A percentile compares a stretch with the other conserved stretches of the same genome.
phyloP scores from a whole-genome alignment of 2,113 vertebrate genomes.

The Tetrao urogallus region DNA sequence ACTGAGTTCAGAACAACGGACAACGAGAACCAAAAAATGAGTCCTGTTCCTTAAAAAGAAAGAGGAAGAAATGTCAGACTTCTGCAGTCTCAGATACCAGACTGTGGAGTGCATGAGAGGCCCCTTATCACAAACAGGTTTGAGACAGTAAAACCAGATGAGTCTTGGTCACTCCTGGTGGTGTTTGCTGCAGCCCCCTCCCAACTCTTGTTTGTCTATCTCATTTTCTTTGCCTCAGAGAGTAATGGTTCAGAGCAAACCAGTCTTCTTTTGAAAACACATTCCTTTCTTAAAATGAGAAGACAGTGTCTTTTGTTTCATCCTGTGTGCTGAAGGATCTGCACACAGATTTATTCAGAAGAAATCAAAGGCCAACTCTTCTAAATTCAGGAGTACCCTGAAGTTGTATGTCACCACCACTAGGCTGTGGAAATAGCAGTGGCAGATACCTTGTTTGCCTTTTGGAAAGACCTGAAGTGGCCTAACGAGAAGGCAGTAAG shows the following conservation, averaged over 20 bases:
- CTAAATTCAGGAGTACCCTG: not conserved
- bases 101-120: not conserved
- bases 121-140: not conserved
- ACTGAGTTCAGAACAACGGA: not conserved
- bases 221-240: not conserved
- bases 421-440: not conserved
- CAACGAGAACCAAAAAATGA: not conserved
- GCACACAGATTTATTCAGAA: not conserved
- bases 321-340: not conserved
- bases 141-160: not conserved
- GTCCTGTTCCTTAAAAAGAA: conserved; percentile 38
- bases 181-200: not conserved
- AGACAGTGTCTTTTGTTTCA: not conserved
- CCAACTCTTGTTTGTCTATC: not conserved
- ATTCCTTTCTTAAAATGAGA: not conserved
- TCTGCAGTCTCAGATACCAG: not conserved
- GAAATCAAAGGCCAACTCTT: not conserved
- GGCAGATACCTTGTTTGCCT: not conserved
- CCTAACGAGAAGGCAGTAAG: not conserved
- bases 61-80: not conserved
- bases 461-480: not conserved
- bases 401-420: not conserved
- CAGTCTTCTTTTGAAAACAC: not conserved
- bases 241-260: not conserved
- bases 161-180: not conserved